Percentiles rank a stretch among this genome's conserved stretches.
phyloP scores from a whole-genome alignment of 2,888 invertebrate species.

The Ectemnius cavifrons region DNA sequence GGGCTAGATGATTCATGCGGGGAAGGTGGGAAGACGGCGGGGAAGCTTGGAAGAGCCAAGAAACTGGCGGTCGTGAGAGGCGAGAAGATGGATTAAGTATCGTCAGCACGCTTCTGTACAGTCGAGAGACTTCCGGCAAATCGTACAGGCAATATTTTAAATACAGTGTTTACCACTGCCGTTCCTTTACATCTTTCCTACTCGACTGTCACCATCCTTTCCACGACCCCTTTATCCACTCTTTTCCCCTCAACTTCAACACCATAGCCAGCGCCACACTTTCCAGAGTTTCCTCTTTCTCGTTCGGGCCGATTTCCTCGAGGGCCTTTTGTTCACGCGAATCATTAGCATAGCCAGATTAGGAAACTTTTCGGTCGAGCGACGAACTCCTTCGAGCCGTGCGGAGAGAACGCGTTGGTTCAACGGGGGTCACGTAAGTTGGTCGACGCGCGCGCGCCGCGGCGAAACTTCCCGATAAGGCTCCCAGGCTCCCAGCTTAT shows the following conservation, averaged over 20 bases:
- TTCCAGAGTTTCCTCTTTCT: not conserved
- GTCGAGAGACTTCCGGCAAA: constrained; percentile 18
- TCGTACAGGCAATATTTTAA: constrained; percentile 35
- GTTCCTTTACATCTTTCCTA: not conserved
- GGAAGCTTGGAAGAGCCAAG: constrained; percentile 11
- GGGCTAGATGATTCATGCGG: constrained; percentile 40
- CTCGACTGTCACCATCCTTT: constrained; percentile 1
- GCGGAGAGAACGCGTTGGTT: not conserved
- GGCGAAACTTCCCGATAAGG: constrained; percentile 1
- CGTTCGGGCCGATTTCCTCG: constrained; percentile 13
- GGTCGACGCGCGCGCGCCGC: not conserved
- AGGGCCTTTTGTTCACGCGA: constrained; percentile 14
- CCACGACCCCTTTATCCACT: not conserved
- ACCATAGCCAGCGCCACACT: not conserved
- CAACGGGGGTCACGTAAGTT: not conserved
- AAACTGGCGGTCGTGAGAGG: constrained; percentile 18
- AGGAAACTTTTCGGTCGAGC: constrained; percentile 28
- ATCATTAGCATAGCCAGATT: constrained; percentile 35
- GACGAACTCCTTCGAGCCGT: not conserved
- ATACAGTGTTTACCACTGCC: constrained; percentile 30
- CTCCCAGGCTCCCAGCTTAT: not conserved
- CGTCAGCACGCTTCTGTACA: constrained; percentile 5
- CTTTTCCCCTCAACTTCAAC: not conserved
- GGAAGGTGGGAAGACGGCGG: constrained; percentile 8
- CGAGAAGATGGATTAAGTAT: constrained; percentile 42